phyloP scores from a whole-genome alignment of 2,797 vertebrate species.

The Sparus aurata region DNA sequence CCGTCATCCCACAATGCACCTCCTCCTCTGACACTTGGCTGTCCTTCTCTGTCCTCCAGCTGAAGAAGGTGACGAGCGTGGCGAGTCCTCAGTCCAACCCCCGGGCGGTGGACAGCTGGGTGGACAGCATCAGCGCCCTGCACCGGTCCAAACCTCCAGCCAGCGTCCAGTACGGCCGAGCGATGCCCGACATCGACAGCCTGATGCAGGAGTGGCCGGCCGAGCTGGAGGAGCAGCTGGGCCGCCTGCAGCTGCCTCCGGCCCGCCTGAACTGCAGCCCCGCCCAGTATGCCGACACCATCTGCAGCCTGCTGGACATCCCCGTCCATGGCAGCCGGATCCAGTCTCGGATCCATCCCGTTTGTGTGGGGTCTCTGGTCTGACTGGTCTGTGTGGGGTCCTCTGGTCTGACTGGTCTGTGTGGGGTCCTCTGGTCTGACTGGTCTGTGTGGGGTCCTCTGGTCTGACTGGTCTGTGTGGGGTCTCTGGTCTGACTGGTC shows the following conservation, averaged over 20 bases:
- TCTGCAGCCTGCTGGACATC: slow-evolving; percentile 93
- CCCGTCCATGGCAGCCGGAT: slow-evolving; percentile 90
- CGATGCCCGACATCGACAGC: slow-evolving; percentile 94
- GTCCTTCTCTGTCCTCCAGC: slow-evolving; percentile 74
- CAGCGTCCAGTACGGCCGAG: slow-evolving; percentile 90
- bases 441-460: no score
- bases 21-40: no score
- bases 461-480: no score
- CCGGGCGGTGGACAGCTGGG: slow-evolving; percentile 93
- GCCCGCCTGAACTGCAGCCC: slow-evolving; percentile 89
- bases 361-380: no score
- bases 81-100: slow-evolving; percentile 90
- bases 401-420: no score
- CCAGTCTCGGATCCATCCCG: no score
- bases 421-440: no score
- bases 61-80: slow-evolving; percentile 94
- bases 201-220: slow-evolving; percentile 97
- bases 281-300: slow-evolving; percentile 86
- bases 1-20: no score
- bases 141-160: slow-evolving; percentile 94
- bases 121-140: slow-evolving; percentile 93
- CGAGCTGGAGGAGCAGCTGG: slow-evolving; percentile 93
- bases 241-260: slow-evolving; percentile 89
- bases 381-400: no score
- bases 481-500: no score